Evolutionary conservation across 2,888 invertebrate genomes (phyloP).

Genomic region (Octonoba sinensis): DNA sequence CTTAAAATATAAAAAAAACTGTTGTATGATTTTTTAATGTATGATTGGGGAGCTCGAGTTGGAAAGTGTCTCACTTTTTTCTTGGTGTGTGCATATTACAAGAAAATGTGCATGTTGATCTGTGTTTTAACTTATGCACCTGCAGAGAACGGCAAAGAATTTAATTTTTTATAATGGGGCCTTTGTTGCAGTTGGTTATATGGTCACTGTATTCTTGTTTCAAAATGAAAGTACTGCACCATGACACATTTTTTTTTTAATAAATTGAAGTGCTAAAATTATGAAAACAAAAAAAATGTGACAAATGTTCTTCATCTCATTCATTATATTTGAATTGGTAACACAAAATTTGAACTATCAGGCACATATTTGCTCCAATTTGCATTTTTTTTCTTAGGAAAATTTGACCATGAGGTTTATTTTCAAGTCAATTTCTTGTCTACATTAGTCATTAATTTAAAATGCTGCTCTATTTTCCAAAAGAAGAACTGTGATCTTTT

Average conservation of each 20-base stretch:
- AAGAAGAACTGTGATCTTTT: no score
- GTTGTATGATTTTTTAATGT: constrained; percentile 45
- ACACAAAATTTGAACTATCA: no score
- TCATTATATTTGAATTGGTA: not conserved
- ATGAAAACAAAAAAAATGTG: constrained; percentile 38
- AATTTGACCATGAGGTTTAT: no score
- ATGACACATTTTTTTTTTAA: constrained; percentile 57
- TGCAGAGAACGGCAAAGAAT: constrained; percentile 44
- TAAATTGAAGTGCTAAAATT: constrained; percentile 51
- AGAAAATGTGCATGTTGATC: constrained; percentile 56
- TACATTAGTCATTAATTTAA: no score
- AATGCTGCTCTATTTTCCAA: no score
- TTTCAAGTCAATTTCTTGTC: no score
- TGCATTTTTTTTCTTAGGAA: no score
- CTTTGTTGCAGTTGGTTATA: constrained; percentile 54
- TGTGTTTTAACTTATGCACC: constrained; percentile 62
- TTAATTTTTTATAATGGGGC: constrained; percentile 57
- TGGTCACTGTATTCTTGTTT: constrained; percentile 51
- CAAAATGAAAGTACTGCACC: constrained; percentile 51
- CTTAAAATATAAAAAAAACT: constrained; percentile 26
- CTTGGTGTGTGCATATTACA: constrained; percentile 44
- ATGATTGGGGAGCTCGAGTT: constrained; percentile 31
- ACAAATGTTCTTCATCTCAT: constrained; percentile 16
- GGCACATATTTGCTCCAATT: no score
- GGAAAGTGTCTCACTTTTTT: constrained; percentile 55